Base-by-base conservation (phyloP, 2,888 invertebrate genomes). In the Xylota sylvarum region DNA sequence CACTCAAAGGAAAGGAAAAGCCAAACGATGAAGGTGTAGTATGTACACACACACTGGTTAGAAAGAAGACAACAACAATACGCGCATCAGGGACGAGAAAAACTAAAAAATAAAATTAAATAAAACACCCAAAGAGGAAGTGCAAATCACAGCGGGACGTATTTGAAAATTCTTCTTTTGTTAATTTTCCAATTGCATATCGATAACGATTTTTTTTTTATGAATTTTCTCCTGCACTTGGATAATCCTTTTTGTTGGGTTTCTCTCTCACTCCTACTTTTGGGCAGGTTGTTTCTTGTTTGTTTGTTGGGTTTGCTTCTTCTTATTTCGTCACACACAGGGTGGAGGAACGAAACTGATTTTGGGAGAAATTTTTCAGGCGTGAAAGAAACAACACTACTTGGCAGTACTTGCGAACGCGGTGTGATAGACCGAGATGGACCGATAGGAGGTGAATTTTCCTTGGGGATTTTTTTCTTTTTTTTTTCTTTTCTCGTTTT, bases 201-300 rank as follows among this genome's bases (percentile, higher is more conserved):
- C 81, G 76, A 77, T 64, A 67, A 32, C 60, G 76, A 85, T 32
- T 10, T 58, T 62, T 17, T 37, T 50, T 52, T 60, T 32, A 7
- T 32, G 9, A 32, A 79, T 32, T 83, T 70, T 37, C 37, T 37
- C 65, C 58, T 77, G 77, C 70, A 73, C 70, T 86, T 77, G 72
- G 67, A 58, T 77, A 81, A 77, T 82, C 82, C 77, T 81, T 81
- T 81, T 70, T 70, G 14, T 10, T 17, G 37, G 50, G 43, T 60
- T 62, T 73, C 69, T 69, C 65, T 60, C 64, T 82, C 77, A 73
- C 82, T 77, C 72, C 69, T 43, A 58, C 67, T 56, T 48, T 43
- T 37, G 81, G 48, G 72, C 86, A 86, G 86, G 86, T 86, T 86
- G 86, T 82, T 77, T 82, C 82, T 86, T 86, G 73, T 82, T 86